A percentile compares a stretch with the other conserved stretches of the same genome.
These are phyloP conservation scores for Promerops cafer DNA, from an alignment of 2,113 vertebrate species.

Conservation along the genomic window DNA sequence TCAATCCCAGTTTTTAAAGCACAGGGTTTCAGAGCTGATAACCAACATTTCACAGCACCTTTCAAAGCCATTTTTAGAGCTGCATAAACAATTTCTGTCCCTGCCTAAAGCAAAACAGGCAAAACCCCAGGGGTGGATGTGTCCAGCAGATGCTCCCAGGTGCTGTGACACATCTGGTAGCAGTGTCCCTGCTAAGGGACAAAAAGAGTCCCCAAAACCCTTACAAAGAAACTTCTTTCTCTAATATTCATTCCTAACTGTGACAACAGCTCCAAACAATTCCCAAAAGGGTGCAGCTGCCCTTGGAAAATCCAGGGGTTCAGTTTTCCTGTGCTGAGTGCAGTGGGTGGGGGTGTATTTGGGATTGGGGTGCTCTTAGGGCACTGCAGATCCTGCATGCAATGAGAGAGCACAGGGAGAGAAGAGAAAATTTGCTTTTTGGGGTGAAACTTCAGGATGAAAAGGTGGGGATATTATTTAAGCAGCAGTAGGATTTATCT, in stretches of 20 bases:
- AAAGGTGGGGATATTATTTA: neutral
- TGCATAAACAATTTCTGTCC: neutral
- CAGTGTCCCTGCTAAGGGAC: accelerated
- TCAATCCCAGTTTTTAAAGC: neutral
- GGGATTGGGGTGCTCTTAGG: neutral
- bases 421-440: neutral
- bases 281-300: neutral
- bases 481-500: neutral
- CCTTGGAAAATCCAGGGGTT: neutral
- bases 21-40: neutral
- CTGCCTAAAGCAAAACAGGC: neutral
- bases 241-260: neutral
- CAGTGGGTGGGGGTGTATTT: neutral
- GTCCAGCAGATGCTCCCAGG: neutral
- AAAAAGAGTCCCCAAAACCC: accelerated
- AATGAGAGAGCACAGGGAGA: neutral
- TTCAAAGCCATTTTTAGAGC: neutral
- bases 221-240: neutral
- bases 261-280: neutral
- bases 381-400: neutral
- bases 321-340: neutral
- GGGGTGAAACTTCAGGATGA: neutral
- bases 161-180: accelerated
- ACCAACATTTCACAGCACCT: neutral
- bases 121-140: neutral